Conservation (phyloP, 2,797 vertebrate species). For the Muraenolepis orangiensis region DNA sequence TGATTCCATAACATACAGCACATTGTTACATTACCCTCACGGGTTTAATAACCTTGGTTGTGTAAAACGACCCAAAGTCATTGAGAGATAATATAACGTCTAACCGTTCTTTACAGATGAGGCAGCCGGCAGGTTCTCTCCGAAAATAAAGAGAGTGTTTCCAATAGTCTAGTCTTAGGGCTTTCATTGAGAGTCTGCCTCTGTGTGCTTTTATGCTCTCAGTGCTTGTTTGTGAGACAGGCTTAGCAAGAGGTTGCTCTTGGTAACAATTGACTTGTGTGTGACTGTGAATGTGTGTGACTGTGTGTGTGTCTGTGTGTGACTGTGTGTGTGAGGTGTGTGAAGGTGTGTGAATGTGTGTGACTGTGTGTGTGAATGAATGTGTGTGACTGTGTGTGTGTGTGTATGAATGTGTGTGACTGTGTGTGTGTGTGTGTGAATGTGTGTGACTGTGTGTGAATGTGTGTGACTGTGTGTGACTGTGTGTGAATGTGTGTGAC, state of each 20-base stretch:
- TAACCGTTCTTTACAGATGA: neutral
- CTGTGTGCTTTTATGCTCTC: neutral
- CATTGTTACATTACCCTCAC: neutral
- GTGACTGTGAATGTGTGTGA: too few relatives aligned
- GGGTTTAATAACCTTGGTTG: neutral
- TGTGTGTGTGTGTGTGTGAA: too few relatives aligned
- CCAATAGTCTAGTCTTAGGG: neutral
- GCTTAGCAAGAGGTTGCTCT: neutral
- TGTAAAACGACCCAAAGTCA: neutral
- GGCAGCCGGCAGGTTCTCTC: neutral
- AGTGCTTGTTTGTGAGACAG: neutral
- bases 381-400: neutral
- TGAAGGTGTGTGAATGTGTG: neutral
- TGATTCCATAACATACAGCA: too few relatives aligned
- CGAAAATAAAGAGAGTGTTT: neutral
- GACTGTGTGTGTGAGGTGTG: neutral
- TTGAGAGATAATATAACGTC: neutral
- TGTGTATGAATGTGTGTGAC: too few relatives aligned
- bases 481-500: too few relatives aligned
- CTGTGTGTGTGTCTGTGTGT: too few relatives aligned
- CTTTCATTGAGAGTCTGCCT: neutral
- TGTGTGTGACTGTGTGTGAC: neutral
- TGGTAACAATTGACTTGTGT: neutral
- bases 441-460: neutral
- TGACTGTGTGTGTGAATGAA: neutral